phyloP scores from a whole-genome alignment of 1,140 invertebrate species.

The Trichonephila clavata region DNA sequence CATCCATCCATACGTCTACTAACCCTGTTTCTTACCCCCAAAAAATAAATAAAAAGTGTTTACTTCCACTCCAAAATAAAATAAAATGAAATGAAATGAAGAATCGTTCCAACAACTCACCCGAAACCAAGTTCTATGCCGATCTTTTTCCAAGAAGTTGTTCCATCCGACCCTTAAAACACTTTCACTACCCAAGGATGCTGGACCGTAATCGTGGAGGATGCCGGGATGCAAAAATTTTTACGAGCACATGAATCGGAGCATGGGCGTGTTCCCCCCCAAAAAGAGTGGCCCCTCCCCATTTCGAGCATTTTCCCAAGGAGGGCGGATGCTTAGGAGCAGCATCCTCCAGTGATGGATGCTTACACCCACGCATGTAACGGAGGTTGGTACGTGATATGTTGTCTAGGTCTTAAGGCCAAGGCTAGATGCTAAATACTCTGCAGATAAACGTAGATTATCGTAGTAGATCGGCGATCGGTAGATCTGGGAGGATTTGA shows the following conservation, averaged over 20 bases:
- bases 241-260: slow-evolving; percentile 44
- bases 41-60: neutral
- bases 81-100: slow-evolving; percentile 11
- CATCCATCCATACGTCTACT: no score
- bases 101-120: slow-evolving; percentile 50
- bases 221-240: slow-evolving; percentile 71
- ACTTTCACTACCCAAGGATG: slow-evolving; percentile 40
- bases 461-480: neutral
- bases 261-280: slow-evolving; percentile 54
- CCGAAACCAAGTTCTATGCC: slow-evolving; percentile 13
- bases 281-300: slow-evolving; percentile 31
- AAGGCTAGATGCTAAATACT: slow-evolving; percentile 35
- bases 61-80: neutral
- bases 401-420: slow-evolving; percentile 2
- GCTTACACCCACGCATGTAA: slow-evolving; percentile 42
- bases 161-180: slow-evolving; percentile 24
- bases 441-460: neutral
- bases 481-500: neutral
- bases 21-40: neutral
- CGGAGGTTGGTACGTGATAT: neutral
- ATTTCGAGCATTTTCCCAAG: neutral
- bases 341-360: slow-evolving; percentile 12
- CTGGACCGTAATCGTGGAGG: slow-evolving; percentile 4
- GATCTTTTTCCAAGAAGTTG: slow-evolving; percentile 43
- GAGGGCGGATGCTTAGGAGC: slow-evolving; percentile 48